Evolutionary conservation across 2,888 invertebrate species (phyloP), one percentile per base, ranked within the genome.

Genomic region (Agrochola lota): DNA sequence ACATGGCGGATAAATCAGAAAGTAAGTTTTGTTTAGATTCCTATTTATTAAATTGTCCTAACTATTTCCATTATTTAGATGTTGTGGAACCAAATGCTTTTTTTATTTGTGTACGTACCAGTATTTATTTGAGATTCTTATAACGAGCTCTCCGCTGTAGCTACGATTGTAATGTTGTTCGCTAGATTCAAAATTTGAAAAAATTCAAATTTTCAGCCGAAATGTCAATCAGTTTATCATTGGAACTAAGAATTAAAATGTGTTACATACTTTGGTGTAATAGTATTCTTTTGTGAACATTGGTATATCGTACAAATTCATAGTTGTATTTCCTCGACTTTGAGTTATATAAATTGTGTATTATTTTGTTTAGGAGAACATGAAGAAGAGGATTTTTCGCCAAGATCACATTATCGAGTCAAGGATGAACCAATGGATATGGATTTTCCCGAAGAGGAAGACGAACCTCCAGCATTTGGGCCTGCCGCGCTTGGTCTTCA

Each of bases 1-100:
- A 98, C 97, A 98, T 98, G 98, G 98, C 98, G 97, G 98, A 98
- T 97, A 97, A 97, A 97, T 97, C 97, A 97, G 97, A 98, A 98
- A 98, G 98, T 98, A 97, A 98, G 98, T 97, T 97, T 96, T 96
- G 92, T 95, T 96, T 95, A 92, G 91, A 94, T 78, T 89, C 77
- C 71, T 64, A 77, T 30, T 78, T 63, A 77, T 71, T 71, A 30
- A 72, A 63, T 74, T 76, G 91, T 93, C 92, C 92, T 46, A 8
- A 67, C n/a, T 17, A 62, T 75, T 80, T 72, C 12, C 40, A 66
- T 43, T 70, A 74, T 35, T 73, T 43, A 30, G 11, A 62, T 74
- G 23, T 64, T 60, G 46, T 67, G 49, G 52, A 77, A 84, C 72
- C 30, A 77, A 86, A 71, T 64, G 23, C n/a, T 80, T 80, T 77